phyloP scores from a whole-genome alignment of 1,140 invertebrate species.

The Hycleus phaleratus region DNA sequence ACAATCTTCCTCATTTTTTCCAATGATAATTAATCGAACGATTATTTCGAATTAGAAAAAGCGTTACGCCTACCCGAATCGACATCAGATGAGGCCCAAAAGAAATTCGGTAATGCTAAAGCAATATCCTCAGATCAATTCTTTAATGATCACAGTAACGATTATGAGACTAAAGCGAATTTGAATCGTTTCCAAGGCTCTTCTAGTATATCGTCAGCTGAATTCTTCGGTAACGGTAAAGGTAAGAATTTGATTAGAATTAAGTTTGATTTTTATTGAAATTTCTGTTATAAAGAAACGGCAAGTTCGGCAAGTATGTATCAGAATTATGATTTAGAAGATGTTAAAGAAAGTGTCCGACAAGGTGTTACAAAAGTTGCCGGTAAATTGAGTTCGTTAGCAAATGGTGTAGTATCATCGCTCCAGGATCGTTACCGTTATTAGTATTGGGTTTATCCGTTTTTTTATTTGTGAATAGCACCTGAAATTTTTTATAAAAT shows the following conservation, averaged over 20 bases:
- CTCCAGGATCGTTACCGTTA: conserved; percentile 54
- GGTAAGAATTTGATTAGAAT: conserved; percentile 17
- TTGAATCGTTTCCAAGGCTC: conserved; percentile 74
- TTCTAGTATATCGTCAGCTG: conserved; percentile 89
- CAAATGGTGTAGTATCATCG: conserved; percentile 89
- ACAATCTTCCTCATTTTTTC: no score
- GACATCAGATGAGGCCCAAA: conserved; percentile 63
- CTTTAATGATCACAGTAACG: conserved; percentile 65
- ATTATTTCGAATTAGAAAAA: conserved; percentile 1
- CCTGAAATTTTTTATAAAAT: no score
- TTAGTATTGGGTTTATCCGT: conserved; percentile 17
- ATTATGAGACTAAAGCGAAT: conserved; percentile 52
- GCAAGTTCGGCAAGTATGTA: conserved; percentile 30
- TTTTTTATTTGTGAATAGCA: no score
- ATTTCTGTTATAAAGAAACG: conserved; percentile 3
- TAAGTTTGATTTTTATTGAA: background rate
- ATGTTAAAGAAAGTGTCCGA: conserved; percentile 92
- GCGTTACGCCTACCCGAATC: background rate
- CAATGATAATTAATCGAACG: no score
- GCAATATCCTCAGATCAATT: conserved; percentile 96
- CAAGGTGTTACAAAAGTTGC: conserved; percentile 96
- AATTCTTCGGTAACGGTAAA: conserved; percentile 76
- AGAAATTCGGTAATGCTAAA: conserved; percentile 94
- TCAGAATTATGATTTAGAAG: conserved; percentile 71
- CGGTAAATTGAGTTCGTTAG: conserved; percentile 84